Percentiles rank a stretch among this genome's conserved stretches.
phyloP scores from a whole-genome alignment of 2,888 invertebrate genomes.

The Sabatieria punctata region DNA sequence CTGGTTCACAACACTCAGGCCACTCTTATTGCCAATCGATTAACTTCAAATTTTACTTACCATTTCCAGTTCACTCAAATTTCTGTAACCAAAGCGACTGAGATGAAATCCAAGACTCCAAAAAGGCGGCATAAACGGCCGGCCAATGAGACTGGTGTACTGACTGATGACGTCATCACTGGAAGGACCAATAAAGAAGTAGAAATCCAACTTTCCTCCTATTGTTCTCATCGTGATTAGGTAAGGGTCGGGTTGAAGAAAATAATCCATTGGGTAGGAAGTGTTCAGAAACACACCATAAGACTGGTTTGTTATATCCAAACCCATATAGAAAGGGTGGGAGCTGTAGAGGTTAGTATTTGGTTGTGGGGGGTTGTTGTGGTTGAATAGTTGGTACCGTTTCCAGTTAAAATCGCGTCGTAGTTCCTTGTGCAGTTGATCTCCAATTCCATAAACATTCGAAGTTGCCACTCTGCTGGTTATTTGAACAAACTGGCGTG shows the following conservation, averaged over 20 bases:
- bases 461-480: conserved; percentile 17
- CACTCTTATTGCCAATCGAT: no score
- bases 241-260: conserved; percentile 7
- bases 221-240: conserved; percentile 35
- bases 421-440: conserved; percentile 23
- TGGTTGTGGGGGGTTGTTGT: conserved; percentile 18
- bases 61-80: background rate
- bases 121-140: conserved; percentile 63
- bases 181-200: conserved; percentile 55
- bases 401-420: conserved; percentile 26
- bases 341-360: conserved; percentile 2
- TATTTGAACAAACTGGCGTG: conserved; percentile 25
- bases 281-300: conserved; percentile 5
- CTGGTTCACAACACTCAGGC: no score
- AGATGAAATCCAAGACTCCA: conserved; percentile 77
- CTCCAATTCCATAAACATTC: conserved; percentile 28
- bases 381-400: conserved; percentile 26
- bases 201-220: conserved; percentile 63
- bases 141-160: conserved; percentile 52
- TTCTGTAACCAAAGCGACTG: conserved; percentile 44
- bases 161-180: conserved; percentile 46
- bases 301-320: background rate
- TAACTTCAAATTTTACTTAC: no score
- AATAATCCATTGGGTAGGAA: conserved; percentile 4
- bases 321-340: conserved; percentile 6